These are phyloP conservation scores for Serinus canaria DNA, from an alignment of 2,113 vertebrate species.

Conservation along the genomic window DNA sequence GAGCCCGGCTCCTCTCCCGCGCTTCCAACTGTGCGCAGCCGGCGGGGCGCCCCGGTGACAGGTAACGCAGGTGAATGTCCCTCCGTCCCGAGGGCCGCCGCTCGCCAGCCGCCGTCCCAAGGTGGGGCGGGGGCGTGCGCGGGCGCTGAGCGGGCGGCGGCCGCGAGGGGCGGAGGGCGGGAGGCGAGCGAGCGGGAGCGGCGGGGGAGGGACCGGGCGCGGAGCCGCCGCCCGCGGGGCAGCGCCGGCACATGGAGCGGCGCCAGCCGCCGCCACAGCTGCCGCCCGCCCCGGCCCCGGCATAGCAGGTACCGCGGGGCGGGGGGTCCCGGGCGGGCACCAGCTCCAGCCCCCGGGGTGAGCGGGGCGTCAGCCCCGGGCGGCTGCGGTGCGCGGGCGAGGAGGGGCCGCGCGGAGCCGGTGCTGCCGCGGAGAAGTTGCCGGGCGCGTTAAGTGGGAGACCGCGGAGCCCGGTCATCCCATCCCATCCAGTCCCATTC, in stretches of 20 bases:
- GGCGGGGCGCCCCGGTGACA: not conserved
- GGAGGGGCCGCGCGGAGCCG: not conserved
- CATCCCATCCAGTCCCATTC: not conserved
- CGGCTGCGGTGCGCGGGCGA: not conserved
- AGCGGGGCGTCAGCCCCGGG: not conserved
- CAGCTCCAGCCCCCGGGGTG: not conserved
- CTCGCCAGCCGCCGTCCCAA: not conserved
- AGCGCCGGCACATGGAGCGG: slow-evolving; percentile 86
- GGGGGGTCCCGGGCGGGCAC: not conserved
- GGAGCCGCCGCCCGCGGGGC: slow-evolving; percentile 83
- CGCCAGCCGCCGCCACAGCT: slow-evolving; percentile 77
- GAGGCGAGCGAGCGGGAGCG: too few species aligned
- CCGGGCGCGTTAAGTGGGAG: not conserved
- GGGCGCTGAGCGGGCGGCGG: not conserved
- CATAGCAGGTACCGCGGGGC: slow-evolving; percentile 83
- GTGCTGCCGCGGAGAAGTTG: not conserved
- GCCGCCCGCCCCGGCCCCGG: slow-evolving; percentile 82
- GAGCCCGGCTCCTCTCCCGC: not conserved
- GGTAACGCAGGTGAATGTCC: not conserved
- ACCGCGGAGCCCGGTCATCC: not conserved
- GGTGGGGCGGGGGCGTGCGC: not conserved
- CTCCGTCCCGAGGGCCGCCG: too few species aligned
- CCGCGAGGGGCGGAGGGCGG: not conserved
- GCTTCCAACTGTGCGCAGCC: not conserved
- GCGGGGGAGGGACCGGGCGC: not conserved